Conservation (phyloP, 2,888 invertebrate genomes). For the Ichneumoninae sp. region DNA sequence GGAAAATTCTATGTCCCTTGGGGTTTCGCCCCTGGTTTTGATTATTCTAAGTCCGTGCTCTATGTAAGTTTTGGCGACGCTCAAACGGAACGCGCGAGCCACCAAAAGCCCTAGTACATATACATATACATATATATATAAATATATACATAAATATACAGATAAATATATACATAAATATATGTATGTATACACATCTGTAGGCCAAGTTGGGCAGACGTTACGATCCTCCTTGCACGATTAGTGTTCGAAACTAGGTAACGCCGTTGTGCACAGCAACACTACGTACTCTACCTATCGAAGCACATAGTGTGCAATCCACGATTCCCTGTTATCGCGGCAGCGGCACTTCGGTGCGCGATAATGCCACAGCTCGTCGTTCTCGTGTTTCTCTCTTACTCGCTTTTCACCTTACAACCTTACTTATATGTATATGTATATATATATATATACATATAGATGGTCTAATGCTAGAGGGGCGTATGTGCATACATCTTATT, state of each 20-base stretch:
- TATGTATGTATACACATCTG: slow-evolving; percentile 12
- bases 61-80: no score
- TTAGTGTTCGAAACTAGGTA: slow-evolving; percentile 33
- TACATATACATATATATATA: no score
- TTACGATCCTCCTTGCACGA: slow-evolving; percentile 38
- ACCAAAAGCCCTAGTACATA: no score
- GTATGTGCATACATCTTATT: neutral
- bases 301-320: slow-evolving; percentile 15
- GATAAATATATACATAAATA: no score
- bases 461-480: no score
- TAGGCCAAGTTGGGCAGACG: slow-evolving; percentile 32
- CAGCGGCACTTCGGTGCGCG: slow-evolving; percentile 14
- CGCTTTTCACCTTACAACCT: slow-evolving; percentile 18
- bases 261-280: neutral
- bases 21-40: no score
- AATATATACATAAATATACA: no score
- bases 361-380: slow-evolving; percentile 41
- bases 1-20: no score
- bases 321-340: slow-evolving; percentile 40
- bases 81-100: no score
- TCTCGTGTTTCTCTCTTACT: slow-evolving; percentile 33
- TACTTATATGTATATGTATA: neutral
- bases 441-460: neutral
- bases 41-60: no score
- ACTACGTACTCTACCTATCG: neutral